These are phyloP conservation scores for Marisa cornuarietis DNA, from an alignment of 1,140 invertebrate genomes.

Conservation along the genomic window DNA sequence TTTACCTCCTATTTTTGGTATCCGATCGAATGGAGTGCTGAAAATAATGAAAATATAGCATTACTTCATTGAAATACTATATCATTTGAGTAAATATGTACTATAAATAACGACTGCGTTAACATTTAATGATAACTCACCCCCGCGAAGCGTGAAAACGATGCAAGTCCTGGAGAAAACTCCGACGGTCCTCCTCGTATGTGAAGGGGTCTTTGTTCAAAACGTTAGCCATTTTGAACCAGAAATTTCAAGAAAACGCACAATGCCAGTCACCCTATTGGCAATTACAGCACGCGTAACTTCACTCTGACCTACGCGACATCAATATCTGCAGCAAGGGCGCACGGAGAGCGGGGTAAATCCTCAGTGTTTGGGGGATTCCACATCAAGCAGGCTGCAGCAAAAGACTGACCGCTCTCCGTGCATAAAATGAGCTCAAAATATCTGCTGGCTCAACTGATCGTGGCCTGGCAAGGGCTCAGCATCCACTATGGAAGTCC, in stretches of 20 bases:
- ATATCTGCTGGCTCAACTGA: conserved; percentile 30
- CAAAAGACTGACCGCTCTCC: conserved; percentile 44
- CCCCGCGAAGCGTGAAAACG: conserved; percentile 86
- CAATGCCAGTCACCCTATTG: conserved; percentile 25
- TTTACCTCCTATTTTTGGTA: conserved; percentile 85
- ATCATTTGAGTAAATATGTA: conserved; percentile 1
- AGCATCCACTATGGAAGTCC: conserved; percentile 37
- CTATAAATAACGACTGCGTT: not conserved
- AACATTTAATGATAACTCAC: conserved; percentile 68
- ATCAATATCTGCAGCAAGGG: conserved; percentile 50
- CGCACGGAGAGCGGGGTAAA: conserved; percentile 57
- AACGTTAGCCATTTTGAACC: conserved; percentile 73
- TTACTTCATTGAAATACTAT: conserved; percentile 1
- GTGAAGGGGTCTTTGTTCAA: conserved; percentile 78
- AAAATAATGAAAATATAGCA: conserved; percentile 41
- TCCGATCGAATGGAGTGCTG: conserved; percentile 80
- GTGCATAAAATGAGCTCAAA: conserved; percentile 40
- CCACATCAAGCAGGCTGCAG: conserved; percentile 48
- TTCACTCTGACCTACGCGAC: conserved; percentile 35
- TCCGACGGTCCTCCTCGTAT: conserved; percentile 77
- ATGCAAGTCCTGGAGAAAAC: conserved; percentile 81
- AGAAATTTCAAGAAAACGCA: conserved; percentile 31
- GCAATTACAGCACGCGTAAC: conserved; percentile 26
- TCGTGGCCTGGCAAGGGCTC: conserved; percentile 18
- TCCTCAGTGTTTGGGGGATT: conserved; percentile 60